Conservation (phyloP, 2,797 vertebrate species). For the Hyperoplus immaculatus region DNA sequence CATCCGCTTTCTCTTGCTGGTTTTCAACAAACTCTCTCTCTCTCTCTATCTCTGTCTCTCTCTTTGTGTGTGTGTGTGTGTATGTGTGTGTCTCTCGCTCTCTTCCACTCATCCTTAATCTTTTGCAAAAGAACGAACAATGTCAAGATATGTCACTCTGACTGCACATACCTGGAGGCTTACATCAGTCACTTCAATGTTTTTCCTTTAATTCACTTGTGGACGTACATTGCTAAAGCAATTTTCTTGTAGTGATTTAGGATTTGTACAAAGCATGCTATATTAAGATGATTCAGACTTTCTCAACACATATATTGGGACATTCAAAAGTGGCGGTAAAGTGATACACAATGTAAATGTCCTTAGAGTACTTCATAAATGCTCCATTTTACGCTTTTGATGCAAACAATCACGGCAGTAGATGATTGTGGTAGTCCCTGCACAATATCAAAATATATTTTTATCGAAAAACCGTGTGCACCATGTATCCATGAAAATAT, state of each 20-base stretch:
- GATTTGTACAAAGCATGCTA: background rate
- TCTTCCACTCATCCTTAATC: background rate
- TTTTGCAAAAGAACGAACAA: background rate
- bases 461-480: no score
- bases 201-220: background rate
- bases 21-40: background rate
- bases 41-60: background rate
- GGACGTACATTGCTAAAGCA: background rate
- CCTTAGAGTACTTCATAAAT: no score
- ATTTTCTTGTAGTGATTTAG: background rate
- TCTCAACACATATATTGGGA: background rate
- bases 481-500: no score
- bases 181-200: background rate
- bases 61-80: no score
- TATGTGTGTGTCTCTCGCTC: background rate
- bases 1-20: conserved; percentile 2
- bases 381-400: no score
- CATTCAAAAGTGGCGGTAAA: background rate
- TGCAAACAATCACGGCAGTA: no score
- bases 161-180: conserved; percentile 4
- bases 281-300: conserved; percentile 3
- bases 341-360: no score
- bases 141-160: background rate
- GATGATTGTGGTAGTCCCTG: no score
- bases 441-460: no score